Evolutionary conservation across 2,797 vertebrate species (phyloP).

Genomic region (Cheirogaleus major): DNA sequence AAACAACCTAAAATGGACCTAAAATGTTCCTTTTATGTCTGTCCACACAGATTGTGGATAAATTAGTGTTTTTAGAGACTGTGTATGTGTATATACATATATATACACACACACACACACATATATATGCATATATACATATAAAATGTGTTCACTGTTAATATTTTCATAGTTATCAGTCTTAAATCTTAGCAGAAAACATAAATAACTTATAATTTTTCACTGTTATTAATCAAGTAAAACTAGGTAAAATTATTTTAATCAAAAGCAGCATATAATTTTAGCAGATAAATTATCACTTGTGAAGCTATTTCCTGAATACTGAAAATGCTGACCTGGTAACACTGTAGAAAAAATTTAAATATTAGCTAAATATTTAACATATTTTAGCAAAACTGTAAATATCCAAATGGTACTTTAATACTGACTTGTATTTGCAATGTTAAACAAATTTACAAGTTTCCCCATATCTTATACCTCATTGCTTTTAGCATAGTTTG

Average conservation of each 20-base stretch:
- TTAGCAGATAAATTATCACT: conserved; percentile 58
- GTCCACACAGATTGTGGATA: neutral
- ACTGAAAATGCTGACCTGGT: conserved; percentile 40
- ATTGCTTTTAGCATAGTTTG: neutral
- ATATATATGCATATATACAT: neutral
- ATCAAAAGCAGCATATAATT: conserved; percentile 68
- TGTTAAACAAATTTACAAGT: neutral
- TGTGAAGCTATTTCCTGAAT: conserved; percentile 67
- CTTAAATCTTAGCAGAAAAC: conserved; percentile 71
- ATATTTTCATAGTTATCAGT: conserved; percentile 55
- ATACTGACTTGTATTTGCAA: conserved; percentile 1
- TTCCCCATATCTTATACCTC: neutral
- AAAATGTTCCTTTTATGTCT: neutral
- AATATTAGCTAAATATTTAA: neutral
- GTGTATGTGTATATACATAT: neutral
- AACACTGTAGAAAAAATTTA: neutral
- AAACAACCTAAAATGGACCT: neutral
- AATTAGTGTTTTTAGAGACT: neutral
- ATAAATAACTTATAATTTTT: conserved; percentile 56
- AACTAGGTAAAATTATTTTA: conserved; percentile 3
- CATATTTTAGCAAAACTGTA: neutral
- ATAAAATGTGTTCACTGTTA: neutral
- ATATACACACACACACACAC: neutral
- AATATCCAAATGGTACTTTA: conserved; percentile 30
- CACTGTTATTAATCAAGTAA: conserved; percentile 53